These are phyloP conservation scores for Alsophila aescularia DNA, from an alignment of 2,888 invertebrate species.

Conservation along the genomic window DNA sequence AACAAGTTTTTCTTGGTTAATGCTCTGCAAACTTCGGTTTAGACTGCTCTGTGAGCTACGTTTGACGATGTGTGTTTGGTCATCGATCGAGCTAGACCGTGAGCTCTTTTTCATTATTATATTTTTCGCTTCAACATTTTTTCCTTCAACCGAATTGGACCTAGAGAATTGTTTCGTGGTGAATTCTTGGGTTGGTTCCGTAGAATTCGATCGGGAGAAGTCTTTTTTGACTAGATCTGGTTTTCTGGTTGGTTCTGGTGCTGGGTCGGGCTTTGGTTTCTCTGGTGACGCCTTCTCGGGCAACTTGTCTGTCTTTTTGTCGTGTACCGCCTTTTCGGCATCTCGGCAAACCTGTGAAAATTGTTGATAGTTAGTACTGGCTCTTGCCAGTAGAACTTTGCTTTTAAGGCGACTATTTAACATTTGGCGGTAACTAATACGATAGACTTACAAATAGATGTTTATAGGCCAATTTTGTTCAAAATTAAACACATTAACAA, in stretches of 20 bases:
- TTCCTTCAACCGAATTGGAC: conserved; percentile 42
- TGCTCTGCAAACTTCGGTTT: conserved; percentile 27
- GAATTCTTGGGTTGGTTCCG: conserved; percentile 15
- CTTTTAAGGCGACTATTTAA: too few species aligned
- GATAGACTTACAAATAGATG: too few species aligned
- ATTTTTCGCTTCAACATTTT: conserved; percentile 31
- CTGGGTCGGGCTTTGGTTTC: conserved; percentile 38
- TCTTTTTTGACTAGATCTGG: conserved; percentile 34
- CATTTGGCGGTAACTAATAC: too few species aligned
- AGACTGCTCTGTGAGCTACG: conserved; percentile 27
- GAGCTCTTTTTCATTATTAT: conserved; percentile 32
- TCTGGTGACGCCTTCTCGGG: conserved; percentile 34
- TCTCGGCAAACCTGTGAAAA: conserved; percentile 70
- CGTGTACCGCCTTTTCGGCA: conserved; percentile 75
- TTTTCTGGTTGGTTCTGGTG: conserved; percentile 21
- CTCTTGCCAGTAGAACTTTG: too few species aligned
- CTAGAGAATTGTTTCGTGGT: conserved; percentile 31
- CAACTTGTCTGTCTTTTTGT: conserved; percentile 54
- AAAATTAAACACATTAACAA: too few species aligned
- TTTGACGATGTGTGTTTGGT: conserved; percentile 22
- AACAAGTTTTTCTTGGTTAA: conserved; percentile 15
- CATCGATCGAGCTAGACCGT: conserved; percentile 44
- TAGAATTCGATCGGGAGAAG: conserved; percentile 27
- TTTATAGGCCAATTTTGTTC: too few species aligned
- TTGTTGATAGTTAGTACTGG: too few species aligned